Conservation (phyloP, 2,113 vertebrate species). For the Myiozetetes cayanensis region DNA sequence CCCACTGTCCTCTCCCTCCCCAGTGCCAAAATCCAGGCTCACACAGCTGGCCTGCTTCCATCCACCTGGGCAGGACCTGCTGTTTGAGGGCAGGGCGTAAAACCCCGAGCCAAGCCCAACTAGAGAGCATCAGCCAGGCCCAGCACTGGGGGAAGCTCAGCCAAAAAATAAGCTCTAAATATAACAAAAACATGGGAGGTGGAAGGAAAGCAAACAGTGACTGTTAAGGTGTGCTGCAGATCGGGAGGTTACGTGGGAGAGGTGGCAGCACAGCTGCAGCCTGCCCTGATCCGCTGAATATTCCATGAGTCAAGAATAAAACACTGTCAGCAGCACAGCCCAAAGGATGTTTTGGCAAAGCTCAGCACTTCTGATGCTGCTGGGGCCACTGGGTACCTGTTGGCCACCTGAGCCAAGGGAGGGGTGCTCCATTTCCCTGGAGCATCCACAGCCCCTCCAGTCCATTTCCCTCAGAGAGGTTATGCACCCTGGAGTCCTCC, state of each 20-base stretch:
- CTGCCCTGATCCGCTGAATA: accelerated
- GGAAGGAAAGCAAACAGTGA: neutral
- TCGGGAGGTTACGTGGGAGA: neutral
- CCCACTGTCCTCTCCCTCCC: neutral
- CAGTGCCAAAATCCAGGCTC: neutral
- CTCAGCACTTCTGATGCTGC: neutral
- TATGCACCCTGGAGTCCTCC: neutral
- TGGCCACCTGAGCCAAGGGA: neutral
- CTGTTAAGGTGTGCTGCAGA: neutral
- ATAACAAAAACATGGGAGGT: neutral
- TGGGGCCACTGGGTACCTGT: neutral
- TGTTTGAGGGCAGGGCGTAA: neutral
- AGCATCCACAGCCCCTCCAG: neutral
- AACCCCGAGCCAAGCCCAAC: neutral
- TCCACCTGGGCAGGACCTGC: neutral
- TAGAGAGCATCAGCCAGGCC: neutral
- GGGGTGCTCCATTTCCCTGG: neutral
- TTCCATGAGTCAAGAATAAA: neutral
- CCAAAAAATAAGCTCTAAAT: constrained; percentile 4
- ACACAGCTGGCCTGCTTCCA: neutral
- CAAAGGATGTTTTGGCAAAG: neutral
- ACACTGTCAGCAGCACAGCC: neutral
- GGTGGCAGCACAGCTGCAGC: neutral
- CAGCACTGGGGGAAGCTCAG: neutral
- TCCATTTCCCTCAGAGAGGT: neutral